Evolutionary conservation across 2,113 vertebrate species (phyloP).

Genomic region (Carassius gibelio): DNA sequence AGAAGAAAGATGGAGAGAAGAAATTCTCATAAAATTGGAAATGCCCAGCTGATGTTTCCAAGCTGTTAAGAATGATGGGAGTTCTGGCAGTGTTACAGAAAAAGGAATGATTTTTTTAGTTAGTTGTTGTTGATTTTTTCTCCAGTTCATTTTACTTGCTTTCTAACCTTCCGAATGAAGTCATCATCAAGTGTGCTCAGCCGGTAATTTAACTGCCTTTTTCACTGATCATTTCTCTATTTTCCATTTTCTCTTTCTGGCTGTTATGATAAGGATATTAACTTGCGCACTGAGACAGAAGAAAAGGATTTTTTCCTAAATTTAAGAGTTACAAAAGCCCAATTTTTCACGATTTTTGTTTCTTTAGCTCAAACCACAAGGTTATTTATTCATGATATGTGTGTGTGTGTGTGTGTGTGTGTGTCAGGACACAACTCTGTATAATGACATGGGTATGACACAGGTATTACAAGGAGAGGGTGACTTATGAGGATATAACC

Average conservation of each 20-base stretch:
- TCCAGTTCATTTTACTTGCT: slow-evolving; percentile 22
- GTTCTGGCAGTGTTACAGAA: not conserved
- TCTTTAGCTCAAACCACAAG: no score
- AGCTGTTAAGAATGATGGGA: slow-evolving; percentile 33
- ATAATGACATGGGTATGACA: no score
- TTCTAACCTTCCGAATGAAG: slow-evolving; percentile 30
- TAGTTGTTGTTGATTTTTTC: not conserved
- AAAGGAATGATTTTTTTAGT: not conserved
- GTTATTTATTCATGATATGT: no score
- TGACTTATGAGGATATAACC: no score
- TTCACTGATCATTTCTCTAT: slow-evolving; percentile 14
- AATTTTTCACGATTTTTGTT: not conserved
- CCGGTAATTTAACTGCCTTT: slow-evolving; percentile 20
- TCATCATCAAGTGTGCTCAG: slow-evolving; percentile 28
- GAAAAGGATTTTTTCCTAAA: not conserved
- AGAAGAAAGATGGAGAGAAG: slow-evolving; percentile 24
- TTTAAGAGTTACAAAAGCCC: not conserved
- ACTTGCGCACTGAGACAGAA: slow-evolving; percentile 34
- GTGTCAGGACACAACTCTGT: no score
- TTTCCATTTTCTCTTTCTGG: slow-evolving; percentile 6
- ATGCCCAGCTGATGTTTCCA: slow-evolving; percentile 50
- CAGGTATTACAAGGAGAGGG: no score
- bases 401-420: no score
- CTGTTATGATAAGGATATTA: slow-evolving; percentile 14
- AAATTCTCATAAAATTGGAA: slow-evolving; percentile 34